A percentile compares a stretch with the other conserved stretches of the same genome.
phyloP scores from a whole-genome alignment of 2,797 vertebrate genomes.

The Lutjanus argentimaculatus region DNA sequence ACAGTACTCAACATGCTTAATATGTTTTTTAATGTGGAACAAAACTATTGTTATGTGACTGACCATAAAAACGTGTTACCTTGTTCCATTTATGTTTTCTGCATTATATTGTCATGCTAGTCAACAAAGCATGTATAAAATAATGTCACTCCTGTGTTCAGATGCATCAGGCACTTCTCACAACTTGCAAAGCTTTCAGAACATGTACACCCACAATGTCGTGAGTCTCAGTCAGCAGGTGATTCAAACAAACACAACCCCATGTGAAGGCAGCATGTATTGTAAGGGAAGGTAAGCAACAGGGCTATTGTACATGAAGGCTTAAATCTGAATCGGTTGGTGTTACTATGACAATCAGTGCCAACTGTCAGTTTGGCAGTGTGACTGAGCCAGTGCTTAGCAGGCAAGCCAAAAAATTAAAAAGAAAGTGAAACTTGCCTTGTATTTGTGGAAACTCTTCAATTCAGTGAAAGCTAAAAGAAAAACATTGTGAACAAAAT shows the following conservation, averaged over 20 bases:
- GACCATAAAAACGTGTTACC: too few species aligned
- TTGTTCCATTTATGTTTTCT: too few species aligned
- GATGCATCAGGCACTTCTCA: too few species aligned
- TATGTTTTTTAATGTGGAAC: too few species aligned
- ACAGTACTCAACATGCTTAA: too few species aligned
- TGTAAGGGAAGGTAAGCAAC: not conserved
- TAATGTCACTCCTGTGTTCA: too few species aligned
- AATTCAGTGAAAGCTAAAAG: slow-evolving; percentile 16
- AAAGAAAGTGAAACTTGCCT: slow-evolving; percentile 7
- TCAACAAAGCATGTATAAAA: too few species aligned
- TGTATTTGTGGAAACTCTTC: not conserved
- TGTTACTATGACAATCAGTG: not conserved
- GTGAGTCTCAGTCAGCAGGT: not conserved
- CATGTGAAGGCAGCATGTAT: not conserved
- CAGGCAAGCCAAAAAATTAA: slow-evolving; percentile 1
- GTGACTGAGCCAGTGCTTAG: not conserved
- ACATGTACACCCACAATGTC: not conserved
- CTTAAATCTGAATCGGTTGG: not conserved
- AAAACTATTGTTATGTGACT: too few species aligned
- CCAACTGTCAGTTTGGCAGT: slow-evolving; percentile 4
- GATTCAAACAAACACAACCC: not conserved
- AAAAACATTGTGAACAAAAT: slow-evolving; percentile 1
- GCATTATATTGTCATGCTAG: too few species aligned
- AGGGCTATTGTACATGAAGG: not conserved
- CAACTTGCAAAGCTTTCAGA: not conserved